Conservation (phyloP, 2,113 vertebrate genomes). For the Protobothrops flavoviridis region DNA sequence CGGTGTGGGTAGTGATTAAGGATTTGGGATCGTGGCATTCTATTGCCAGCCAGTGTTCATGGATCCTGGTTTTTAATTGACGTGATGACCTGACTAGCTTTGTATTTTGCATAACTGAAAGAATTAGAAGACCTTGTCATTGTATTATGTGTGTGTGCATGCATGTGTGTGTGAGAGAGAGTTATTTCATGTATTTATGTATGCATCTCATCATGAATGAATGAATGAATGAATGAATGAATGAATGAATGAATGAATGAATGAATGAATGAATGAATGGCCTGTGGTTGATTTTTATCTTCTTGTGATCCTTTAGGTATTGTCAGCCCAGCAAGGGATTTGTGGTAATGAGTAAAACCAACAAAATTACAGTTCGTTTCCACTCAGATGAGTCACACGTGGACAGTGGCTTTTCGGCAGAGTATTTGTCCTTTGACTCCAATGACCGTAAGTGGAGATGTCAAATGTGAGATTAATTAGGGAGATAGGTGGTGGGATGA, state of each 20-base stretch:
- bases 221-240: not conserved
- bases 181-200: not conserved
- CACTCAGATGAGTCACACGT: conserved; percentile 81
- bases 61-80: too few relatives aligned
- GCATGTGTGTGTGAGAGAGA: not conserved
- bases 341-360: conserved; percentile 71
- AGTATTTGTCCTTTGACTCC: conserved; percentile 76
- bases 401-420: conserved; percentile 82
- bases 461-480: not conserved
- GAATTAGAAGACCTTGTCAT: not conserved
- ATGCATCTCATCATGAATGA: not conserved
- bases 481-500: not conserved
- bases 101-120: not conserved
- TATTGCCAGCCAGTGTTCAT: too few relatives aligned
- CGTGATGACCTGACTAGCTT: not conserved
- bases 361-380: conserved; percentile 76
- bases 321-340: conserved; percentile 74
- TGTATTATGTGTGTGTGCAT: not conserved
- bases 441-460: conserved; percentile 79
- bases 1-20: too few relatives aligned
- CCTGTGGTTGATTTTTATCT: not conserved
- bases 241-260: not conserved
- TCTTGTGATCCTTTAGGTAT: conserved; percentile 62
- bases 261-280: not conserved
- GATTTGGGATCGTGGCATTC: too few relatives aligned